Evolutionary conservation across 2,888 invertebrate species (phyloP).

Genomic region (Cheilosia vulpina): DNA sequence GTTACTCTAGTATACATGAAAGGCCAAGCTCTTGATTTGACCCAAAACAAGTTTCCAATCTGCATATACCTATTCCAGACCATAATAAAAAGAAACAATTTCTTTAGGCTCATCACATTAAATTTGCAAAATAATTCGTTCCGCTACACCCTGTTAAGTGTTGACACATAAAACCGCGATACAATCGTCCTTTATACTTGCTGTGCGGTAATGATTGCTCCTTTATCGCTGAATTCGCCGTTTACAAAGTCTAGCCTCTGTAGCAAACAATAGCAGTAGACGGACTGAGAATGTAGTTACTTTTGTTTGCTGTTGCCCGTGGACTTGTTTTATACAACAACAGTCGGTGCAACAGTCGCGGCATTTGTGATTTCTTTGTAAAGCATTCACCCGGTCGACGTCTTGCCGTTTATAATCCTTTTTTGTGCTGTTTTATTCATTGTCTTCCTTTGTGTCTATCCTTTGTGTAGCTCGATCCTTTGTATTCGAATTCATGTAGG

Average conservation of each 20-base stretch:
- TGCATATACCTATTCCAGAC: background rate
- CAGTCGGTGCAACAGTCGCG: conserved; percentile 37
- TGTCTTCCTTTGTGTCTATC: conserved; percentile 37
- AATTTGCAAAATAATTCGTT: background rate
- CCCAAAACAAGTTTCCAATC: background rate
- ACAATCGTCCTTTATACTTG: background rate
- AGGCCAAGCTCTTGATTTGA: no score
- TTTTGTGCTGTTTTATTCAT: conserved; percentile 32
- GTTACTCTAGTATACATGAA: no score
- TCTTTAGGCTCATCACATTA: no score
- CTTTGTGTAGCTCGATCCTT: conserved; percentile 32
- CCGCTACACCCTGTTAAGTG: conserved; percentile 4
- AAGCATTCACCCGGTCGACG: conserved; percentile 11
- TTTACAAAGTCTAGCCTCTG: conserved; percentile 36
- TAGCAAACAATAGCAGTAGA: conserved; percentile 28
- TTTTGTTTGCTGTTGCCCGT: conserved; percentile 26
- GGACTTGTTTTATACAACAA: background rate
- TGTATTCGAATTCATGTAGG: conserved; percentile 37
- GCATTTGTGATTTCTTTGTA: conserved; percentile 33
- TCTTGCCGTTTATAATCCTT: conserved; percentile 36
- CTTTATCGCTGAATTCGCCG: conserved; percentile 7
- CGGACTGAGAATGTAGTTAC: conserved; percentile 16
- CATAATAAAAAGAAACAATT: no score
- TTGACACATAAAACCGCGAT: background rate
- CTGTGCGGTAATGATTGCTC: conserved; percentile 28